Evolutionary conservation across 1,140 invertebrate genomes (phyloP).

Genomic region (Ostrea edulis): DNA sequence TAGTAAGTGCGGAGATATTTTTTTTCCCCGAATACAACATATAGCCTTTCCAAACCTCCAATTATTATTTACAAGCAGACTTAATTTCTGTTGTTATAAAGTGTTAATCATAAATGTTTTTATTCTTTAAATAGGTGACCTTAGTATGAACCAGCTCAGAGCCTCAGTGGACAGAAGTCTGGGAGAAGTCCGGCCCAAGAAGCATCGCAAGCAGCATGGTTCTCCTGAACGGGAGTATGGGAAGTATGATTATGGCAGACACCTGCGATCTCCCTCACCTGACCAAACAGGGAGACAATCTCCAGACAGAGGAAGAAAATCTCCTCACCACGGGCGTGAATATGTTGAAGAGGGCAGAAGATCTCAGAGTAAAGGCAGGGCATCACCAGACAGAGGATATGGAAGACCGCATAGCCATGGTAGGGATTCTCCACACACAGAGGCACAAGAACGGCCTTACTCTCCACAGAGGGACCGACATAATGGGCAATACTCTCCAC

Average conservation of each 20-base stretch:
- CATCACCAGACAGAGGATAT: constrained; percentile 15
- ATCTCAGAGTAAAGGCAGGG: constrained; percentile 34
- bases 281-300: constrained; percentile 27
- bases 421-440: constrained; percentile 8
- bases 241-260: not conserved
- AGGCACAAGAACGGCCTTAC: not conserved
- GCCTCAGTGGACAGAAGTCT: constrained; percentile 60
- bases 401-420: constrained; percentile 7
- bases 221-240: constrained; percentile 12
- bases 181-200: constrained; percentile 65
- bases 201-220: constrained; percentile 16
- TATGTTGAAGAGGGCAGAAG: constrained; percentile 37
- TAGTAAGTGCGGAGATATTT: no score
- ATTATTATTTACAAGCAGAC: not conserved
- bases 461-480: constrained; percentile 15
- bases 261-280: constrained; percentile 9
- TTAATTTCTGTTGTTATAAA: not conserved
- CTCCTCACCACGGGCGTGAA: not conserved
- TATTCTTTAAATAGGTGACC: not conserved
- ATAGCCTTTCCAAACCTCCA: no score
- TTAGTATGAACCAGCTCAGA: constrained; percentile 43
- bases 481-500: constrained; percentile 23
- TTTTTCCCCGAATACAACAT: no score
- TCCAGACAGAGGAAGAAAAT: constrained; percentile 36
- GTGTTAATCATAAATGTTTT: not conserved